These are phyloP conservation scores for Poeciliopsis turneri DNA, from an alignment of 2,797 vertebrate species.

Conservation along the genomic window DNA sequence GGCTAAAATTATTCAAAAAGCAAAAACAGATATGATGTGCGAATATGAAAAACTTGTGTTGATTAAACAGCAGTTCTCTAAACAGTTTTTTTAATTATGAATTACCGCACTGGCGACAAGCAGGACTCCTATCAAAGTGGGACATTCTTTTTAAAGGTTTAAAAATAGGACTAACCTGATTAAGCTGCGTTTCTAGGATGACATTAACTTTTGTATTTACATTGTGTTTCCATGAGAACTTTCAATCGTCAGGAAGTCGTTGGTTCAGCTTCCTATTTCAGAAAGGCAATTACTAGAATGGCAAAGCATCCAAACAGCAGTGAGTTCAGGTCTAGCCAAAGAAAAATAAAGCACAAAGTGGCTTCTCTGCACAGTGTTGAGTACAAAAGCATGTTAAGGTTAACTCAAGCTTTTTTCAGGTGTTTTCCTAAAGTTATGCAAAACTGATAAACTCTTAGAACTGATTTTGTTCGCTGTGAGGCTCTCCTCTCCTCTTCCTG, in stretches of 20 bases:
- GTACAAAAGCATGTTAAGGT: constrained; percentile 31
- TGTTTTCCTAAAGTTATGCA: constrained; percentile 44
- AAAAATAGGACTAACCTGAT: constrained; percentile 57
- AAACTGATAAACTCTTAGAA: constrained; percentile 42
- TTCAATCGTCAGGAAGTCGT: constrained; percentile 16
- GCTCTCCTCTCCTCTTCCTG: constrained; percentile 1
- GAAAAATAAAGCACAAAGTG: constrained; percentile 23
- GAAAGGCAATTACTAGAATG: constrained; percentile 18
- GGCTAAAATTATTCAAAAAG: not conserved
- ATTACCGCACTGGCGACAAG: constrained; percentile 9
- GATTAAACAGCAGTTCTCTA: constrained; percentile 8
- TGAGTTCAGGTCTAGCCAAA: constrained; percentile 23
- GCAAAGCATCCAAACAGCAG: constrained; percentile 19
- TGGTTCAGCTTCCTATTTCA: constrained; percentile 17
- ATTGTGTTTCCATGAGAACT: constrained; percentile 32
- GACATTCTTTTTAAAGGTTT: constrained; percentile 34
- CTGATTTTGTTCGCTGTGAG: constrained; percentile 11
- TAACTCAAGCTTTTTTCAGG: constrained; percentile 46
- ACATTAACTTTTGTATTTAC: constrained; percentile 47
- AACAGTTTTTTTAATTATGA: constrained; percentile 20
- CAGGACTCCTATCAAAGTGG: constrained; percentile 38
- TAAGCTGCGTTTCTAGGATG: constrained; percentile 31
- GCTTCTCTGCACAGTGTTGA: constrained; percentile 29
- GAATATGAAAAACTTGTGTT: not conserved
- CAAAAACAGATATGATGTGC: not conserved